Evolutionary conservation across 2,113 vertebrate genomes (phyloP).

Genomic region (Mandrillus leucophaeus): DNA sequence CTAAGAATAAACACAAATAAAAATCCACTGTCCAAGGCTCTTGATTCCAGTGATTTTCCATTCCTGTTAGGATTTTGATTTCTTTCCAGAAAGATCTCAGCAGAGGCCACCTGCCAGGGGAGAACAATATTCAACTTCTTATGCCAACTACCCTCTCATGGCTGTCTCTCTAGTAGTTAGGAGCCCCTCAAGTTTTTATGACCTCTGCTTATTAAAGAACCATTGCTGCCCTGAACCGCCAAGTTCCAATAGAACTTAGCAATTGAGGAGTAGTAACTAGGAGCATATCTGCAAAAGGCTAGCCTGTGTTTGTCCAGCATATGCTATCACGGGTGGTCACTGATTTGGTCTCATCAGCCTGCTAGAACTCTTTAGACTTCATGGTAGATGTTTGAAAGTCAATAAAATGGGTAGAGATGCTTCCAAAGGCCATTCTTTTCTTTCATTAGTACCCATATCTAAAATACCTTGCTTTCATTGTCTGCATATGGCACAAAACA

Average conservation of each 20-base stretch:
- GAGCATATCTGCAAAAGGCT: not conserved
- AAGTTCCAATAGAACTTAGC: not conserved
- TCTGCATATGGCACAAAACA: not conserved
- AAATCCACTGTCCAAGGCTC: not conserved
- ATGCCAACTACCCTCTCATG: not conserved
- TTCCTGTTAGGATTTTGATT: slow-evolving; percentile 55
- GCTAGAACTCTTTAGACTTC: not conserved
- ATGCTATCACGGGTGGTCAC: not conserved
- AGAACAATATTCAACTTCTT: not conserved
- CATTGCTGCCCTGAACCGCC: not conserved
- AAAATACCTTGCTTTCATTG: not conserved
- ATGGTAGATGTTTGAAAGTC: not conserved
- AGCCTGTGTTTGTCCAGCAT: not conserved
- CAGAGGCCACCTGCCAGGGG: slow-evolving; percentile 55
- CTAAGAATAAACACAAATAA: slow-evolving; percentile 27
- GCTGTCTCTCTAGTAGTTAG: not conserved
- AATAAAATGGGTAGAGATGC: not conserved
- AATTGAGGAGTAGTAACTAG: not conserved
- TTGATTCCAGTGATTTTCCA: slow-evolving; percentile 73
- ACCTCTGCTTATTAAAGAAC: not conserved
- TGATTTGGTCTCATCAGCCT: not conserved
- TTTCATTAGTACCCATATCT: not conserved
- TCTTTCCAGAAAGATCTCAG: slow-evolving; percentile 66
- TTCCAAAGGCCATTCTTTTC: not conserved
- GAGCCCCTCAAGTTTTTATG: not conserved